phyloP scores from a whole-genome alignment of 1,140 invertebrate genomes.

The Ceratosolen solmsi region DNA sequence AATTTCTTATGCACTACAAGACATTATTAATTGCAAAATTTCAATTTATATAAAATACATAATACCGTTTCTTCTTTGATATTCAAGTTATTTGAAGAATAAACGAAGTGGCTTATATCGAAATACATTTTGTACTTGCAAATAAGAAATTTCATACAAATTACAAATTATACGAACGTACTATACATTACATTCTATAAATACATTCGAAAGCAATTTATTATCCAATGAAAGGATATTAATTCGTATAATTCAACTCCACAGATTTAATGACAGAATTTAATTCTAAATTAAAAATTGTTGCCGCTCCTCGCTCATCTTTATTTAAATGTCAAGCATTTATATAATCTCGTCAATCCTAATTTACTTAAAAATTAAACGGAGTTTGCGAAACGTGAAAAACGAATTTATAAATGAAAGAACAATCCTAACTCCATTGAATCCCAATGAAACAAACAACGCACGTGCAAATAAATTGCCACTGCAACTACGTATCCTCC shows the following conservation, averaged over 20 bases:
- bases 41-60: not conserved
- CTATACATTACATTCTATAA: not conserved
- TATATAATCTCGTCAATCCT: not conserved
- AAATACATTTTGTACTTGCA: not conserved
- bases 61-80: not conserved
- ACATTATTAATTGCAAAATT: not conserved
- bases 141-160: not conserved
- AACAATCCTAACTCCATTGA: not conserved
- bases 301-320: not conserved
- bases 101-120: not conserved
- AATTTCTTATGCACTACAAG: not conserved
- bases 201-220: not conserved
- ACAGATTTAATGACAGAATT: not conserved
- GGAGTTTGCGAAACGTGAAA: not conserved
- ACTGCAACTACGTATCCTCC: not conserved
- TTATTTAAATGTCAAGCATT: not conserved
- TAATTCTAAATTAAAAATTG: not conserved
- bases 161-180: not conserved
- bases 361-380: too few species aligned
- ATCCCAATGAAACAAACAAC: not conserved
- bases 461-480: constrained; percentile 18
- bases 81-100: not conserved
- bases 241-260: not conserved
- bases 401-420: constrained; percentile 1
- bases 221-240: not conserved